Base-by-base conservation (phyloP, 2,797 vertebrate species). In the Champsocephalus esox region DNA sequence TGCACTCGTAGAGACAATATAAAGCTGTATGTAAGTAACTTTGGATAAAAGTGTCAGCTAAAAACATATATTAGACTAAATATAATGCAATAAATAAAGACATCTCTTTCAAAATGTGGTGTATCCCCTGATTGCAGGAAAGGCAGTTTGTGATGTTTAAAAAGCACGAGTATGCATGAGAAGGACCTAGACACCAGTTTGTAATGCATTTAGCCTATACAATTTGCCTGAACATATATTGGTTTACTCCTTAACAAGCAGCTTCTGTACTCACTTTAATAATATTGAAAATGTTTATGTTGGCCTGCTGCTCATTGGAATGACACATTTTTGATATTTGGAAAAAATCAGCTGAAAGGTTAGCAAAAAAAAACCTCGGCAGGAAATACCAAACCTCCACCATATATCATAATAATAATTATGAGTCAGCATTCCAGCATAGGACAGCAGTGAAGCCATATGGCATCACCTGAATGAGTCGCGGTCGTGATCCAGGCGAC, bases 381-480 rank as follows among this genome's bases (percentile, higher is more conserved):
- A 50, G 51, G 50, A 67, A 73, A 66, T 3, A 32, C 59, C 28
- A 38, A 81, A 83, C 62, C 74, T 83, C 49, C 10, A 32, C n/a
- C 9, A 3, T 6, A 38, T 44, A 38, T 44, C 3, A 13, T 13
- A 38, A 38, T 38, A 38, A 0, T 60, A 49, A 64, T 77, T 77
- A 80, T 83, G 79, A 90, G 77, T 90, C 90, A 90, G 87, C 90
- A 90, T 75, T 78, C 79, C 72, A 5, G 48, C 63, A 24, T 83
- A 49, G 86, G 81, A 65, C 84, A 14, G 46, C 73, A 16, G 78
- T n/a, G 81, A 72, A 17, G 54, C 86, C 87, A 83, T 85, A 88
- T 81, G 88, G 86, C 87, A 83, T 66, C 89, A 90, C 85, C 84
- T 90, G 87, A 79, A 81, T 45, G 76, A 73, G 78, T 66, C 54